Evolutionary conservation across 2,113 vertebrate genomes (phyloP), one percentile per base, ranked within the genome.

Genomic region (Pteruthius melanotis): DNA sequence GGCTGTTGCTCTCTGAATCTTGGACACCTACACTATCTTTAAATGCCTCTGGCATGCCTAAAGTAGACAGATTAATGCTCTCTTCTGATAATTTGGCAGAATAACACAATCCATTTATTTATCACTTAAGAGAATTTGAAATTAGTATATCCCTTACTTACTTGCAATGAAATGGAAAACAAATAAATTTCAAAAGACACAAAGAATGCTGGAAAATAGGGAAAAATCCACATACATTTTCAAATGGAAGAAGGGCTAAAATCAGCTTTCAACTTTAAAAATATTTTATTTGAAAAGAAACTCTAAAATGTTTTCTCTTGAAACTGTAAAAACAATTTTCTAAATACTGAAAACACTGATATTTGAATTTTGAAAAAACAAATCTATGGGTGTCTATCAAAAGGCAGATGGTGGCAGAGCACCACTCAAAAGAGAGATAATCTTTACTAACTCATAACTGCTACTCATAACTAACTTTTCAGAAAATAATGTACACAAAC

Each of bases 141-240:
- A 66, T 42, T 3, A 0, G 1, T 42, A 37, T 57, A 60, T 26
- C 5, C 5, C 3, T 45, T 33, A 63, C 4, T 65, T 52, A 42
- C 6, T 28, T 75, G 13, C 3, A 44, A 23, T n/a, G 50, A 75
- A 68, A 69, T 37, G 4, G 27, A 54, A 74, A 70, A 90, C 16
- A 1, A 82, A 54, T 7, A 45, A 5, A 26, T 42, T 65, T 72
- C 40, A 23, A 76, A 64, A 40, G 3, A 68, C 45, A 60, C 2
- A 60, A 59, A 64, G 61, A 83, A 39, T 17, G 2, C 4, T n/a
- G 37, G 44, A 49, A 91, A 91, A 47, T 4, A 78, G n/a, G 13
- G 17, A 33, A 64, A 86, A 20, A 2, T 0, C 6, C 3, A 11
- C 3, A 74, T n/a, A 26, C 5, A 24, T 52, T 65, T 66, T 40